Percentiles rank a stretch among this genome's conserved stretches.
These are phyloP conservation scores for Oostethus manadensis DNA, from an alignment of 2,113 vertebrate genomes.

Conservation along the genomic window DNA sequence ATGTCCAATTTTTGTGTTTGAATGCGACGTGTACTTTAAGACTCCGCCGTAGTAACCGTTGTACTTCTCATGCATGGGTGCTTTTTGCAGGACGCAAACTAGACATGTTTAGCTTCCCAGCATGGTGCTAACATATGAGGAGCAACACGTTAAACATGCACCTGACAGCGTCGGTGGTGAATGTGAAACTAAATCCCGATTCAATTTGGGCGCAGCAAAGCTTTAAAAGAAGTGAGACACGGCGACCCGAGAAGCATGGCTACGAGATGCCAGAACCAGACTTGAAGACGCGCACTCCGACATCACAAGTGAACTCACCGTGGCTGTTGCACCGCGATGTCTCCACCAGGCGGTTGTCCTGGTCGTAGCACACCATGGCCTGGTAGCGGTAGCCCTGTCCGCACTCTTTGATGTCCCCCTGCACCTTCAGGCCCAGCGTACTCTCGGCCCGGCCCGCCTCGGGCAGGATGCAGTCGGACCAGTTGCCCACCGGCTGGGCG, in stretches of 20 bases:
- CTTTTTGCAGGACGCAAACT: too few species aligned
- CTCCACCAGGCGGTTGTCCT: slow-evolving; percentile 88
- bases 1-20: too few species aligned
- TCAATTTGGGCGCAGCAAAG: not conserved
- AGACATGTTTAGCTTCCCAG: too few species aligned
- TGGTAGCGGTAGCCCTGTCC: slow-evolving; percentile 97
- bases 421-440: slow-evolving; percentile 75
- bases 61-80: too few species aligned
- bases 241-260: not conserved
- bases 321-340: slow-evolving; percentile 93
- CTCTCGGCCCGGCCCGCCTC: slow-evolving; percentile 78
- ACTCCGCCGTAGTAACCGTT: too few species aligned
- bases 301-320: slow-evolving; percentile 60
- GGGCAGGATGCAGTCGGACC: slow-evolving; percentile 95
- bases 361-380: slow-evolving; percentile 95
- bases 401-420: slow-evolving; percentile 86
- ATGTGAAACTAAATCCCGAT: not conserved
- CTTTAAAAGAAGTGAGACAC: not conserved
- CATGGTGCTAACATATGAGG: not conserved
- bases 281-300: not conserved
- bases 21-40: too few species aligned
- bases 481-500: slow-evolving; percentile 92
- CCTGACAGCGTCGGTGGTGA: not conserved
- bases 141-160: not conserved
- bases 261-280: not conserved